phyloP scores from a whole-genome alignment of 2,797 vertebrate genomes.

The Lepilemur septentrionalis region DNA sequence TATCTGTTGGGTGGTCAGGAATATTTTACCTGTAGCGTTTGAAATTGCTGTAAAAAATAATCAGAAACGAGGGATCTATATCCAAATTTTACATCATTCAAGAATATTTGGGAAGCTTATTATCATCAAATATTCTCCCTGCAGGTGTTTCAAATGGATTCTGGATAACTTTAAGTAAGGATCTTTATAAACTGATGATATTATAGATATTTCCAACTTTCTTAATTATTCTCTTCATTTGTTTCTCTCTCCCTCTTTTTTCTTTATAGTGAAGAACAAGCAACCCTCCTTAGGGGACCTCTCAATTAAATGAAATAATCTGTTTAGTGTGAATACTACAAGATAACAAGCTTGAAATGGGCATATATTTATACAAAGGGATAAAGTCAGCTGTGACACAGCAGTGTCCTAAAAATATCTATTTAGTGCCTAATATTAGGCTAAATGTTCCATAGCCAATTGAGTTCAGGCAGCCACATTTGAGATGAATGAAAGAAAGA shows the following conservation, averaged over 20 bases:
- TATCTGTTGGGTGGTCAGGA: background rate
- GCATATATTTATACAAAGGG: background rate
- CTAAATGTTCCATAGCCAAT: background rate
- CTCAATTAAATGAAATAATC: background rate
- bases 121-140: background rate
- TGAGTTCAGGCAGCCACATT: background rate
- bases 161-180: background rate
- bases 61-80: background rate
- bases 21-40: conserved; percentile 13
- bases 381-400: background rate
- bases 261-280: background rate
- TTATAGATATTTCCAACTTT: background rate
- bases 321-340: background rate
- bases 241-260: background rate
- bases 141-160: background rate
- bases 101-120: background rate
- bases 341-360: background rate
- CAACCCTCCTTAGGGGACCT: background rate
- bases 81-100: background rate
- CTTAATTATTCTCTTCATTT: background rate
- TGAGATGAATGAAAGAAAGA: background rate
- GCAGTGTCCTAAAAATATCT: background rate
- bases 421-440: background rate
- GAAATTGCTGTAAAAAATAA: background rate
- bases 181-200: background rate